Percentiles rank a stretch among this genome's conserved stretches.
Conservation (phyloP, 2,797 vertebrate species). For the Antennarius maculatus region DNA sequence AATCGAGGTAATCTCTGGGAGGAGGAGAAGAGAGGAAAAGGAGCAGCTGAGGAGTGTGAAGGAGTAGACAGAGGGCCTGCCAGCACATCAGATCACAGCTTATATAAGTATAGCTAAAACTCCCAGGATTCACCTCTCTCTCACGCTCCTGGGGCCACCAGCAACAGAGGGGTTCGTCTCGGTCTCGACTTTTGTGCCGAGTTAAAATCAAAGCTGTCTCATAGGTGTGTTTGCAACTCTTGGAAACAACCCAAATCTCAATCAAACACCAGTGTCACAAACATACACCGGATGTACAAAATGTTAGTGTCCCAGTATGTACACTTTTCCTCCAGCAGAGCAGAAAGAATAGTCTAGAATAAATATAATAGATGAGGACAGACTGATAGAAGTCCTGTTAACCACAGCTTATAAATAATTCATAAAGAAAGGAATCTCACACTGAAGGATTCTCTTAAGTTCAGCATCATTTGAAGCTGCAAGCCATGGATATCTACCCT, state of each 20-base stretch:
- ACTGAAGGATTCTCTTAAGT: neutral
- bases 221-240: conserved; percentile 11
- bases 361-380: conserved; percentile 14
- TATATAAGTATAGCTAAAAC: conserved; percentile 58
- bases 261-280: neutral
- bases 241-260: neutral
- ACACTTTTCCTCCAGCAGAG: neutral
- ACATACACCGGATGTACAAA: conserved; percentile 1
- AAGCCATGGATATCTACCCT: neutral
- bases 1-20: conserved; percentile 72
- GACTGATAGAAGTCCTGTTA: conserved; percentile 16
- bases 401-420: conserved; percentile 8
- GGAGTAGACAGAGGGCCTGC: conserved; percentile 52
- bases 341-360: conserved; percentile 21
- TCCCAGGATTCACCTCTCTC: conserved; percentile 53
- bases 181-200: conserved; percentile 18
- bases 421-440: conserved; percentile 11
- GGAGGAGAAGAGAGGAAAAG: conserved; percentile 47
- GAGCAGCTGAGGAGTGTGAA: conserved; percentile 44
- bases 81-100: conserved; percentile 65
- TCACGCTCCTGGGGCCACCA: conserved; percentile 20
- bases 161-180: conserved; percentile 12
- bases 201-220: conserved; percentile 42
- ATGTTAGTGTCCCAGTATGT: neutral
- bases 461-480: conserved; percentile 2